Conservation (phyloP, 1,140 invertebrate genomes). For the Pentalonia nigronervosa region DNA sequence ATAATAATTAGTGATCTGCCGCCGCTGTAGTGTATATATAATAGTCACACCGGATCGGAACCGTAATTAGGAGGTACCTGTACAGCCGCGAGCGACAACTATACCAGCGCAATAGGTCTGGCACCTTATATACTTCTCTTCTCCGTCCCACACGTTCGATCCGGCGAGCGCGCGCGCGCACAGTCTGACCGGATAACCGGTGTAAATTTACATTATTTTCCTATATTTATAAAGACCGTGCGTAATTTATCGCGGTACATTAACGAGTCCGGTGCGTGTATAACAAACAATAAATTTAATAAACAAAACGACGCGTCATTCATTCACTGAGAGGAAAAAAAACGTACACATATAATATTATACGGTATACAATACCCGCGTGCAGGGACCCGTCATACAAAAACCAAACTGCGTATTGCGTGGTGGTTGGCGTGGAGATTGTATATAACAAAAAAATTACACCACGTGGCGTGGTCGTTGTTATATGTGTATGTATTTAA, state of each 20-base stretch:
- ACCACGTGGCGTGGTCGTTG: conserved; percentile 50
- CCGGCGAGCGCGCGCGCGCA: not conserved
- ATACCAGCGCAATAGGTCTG: conserved; percentile 8
- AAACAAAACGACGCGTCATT: conserved; percentile 53
- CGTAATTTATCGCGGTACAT: conserved; percentile 48
- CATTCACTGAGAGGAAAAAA: not conserved
- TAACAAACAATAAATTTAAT: conserved; percentile 47
- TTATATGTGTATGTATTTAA: conserved; percentile 14
- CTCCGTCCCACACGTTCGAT: conserved; percentile 15
- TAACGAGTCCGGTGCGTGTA: conserved; percentile 47
- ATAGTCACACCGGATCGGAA: not conserved
- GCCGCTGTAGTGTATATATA: not conserved
- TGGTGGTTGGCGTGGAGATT: not conserved
- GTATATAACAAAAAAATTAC: not conserved
- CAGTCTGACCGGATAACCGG: conserved; percentile 51
- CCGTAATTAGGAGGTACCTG: not conserved
- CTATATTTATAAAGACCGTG: conserved; percentile 47
- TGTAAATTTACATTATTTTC: conserved; percentile 55
- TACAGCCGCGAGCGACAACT: conserved; percentile 45
- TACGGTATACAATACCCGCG: not conserved
- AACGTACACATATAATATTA: not conserved
- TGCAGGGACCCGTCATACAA: not conserved
- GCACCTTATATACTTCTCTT: conserved; percentile 37
- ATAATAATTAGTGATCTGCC: not conserved
- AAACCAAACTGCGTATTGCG: conserved; percentile 4